phyloP scores from a whole-genome alignment of 2,113 vertebrate species.

The Phyllostomus discolor region DNA sequence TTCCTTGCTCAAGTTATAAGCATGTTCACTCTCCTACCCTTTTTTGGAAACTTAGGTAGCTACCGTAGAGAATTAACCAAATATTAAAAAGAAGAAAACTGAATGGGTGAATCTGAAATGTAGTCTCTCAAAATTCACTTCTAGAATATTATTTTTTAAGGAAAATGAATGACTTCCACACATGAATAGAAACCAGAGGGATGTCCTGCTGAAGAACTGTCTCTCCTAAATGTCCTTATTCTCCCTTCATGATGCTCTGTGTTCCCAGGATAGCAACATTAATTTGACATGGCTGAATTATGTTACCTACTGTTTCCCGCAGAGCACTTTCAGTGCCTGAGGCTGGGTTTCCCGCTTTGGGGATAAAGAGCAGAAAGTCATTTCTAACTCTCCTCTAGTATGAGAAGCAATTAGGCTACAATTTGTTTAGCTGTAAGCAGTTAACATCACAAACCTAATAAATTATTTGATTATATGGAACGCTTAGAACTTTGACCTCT shows the following conservation, averaged over 20 bases:
- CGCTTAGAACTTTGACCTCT: constrained; percentile 58
- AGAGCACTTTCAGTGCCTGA: constrained; percentile 74
- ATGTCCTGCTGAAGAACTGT: constrained; percentile 83
- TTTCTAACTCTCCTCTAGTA: constrained; percentile 69
- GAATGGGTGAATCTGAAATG: neutral
- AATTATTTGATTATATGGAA: constrained; percentile 80
- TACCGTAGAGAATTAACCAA: neutral
- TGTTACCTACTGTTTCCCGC: constrained; percentile 83
- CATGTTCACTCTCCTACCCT: neutral
- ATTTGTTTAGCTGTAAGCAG: constrained; percentile 81
- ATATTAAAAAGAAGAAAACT: constrained; percentile 7
- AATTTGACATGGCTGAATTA: constrained; percentile 91
- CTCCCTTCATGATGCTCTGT: constrained; percentile 88
- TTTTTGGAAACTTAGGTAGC: neutral
- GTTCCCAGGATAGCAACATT: constrained; percentile 90
- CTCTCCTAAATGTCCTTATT: constrained; percentile 92
- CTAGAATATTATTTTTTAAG: neutral
- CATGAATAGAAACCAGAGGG: constrained; percentile 54
- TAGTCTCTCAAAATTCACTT: constrained; percentile 29
- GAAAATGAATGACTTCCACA: constrained; percentile 19
- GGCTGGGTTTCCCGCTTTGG: constrained; percentile 80
- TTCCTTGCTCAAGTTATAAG: neutral
- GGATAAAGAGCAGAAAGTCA: constrained; percentile 76
- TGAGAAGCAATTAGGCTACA: constrained; percentile 85
- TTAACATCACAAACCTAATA: constrained; percentile 81